These are phyloP conservation scores for Muscidifurax raptorellus DNA, from an alignment of 1,140 invertebrate genomes.

Conservation along the genomic window DNA sequence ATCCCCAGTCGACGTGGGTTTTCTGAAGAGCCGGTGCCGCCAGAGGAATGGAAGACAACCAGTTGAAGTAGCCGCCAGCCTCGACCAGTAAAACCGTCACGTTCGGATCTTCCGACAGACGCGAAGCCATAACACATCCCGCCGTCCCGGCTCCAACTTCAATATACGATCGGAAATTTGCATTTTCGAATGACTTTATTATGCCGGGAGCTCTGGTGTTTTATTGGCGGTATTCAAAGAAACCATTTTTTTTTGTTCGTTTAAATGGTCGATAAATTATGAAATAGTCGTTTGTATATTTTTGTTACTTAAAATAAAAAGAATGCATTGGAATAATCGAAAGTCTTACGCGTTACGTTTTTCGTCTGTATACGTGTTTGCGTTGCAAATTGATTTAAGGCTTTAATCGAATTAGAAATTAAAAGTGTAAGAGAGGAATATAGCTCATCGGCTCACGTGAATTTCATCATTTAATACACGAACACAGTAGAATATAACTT, in stretches of 20 bases:
- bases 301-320: too few relatives aligned
- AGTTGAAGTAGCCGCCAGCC: conserved; percentile 82
- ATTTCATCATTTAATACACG: too few relatives aligned
- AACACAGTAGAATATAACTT: too few relatives aligned
- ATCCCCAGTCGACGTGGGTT: conserved; percentile 80
- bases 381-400: too few relatives aligned
- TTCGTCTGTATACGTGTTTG: too few relatives aligned
- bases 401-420: too few relatives aligned
- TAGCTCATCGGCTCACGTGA: too few relatives aligned
- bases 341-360: too few relatives aligned
- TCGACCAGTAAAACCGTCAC: conserved; percentile 82
- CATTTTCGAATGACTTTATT: conserved; percentile 14
- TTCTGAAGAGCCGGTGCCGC: conserved; percentile 81
- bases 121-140: conserved; percentile 85
- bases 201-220: neutral
- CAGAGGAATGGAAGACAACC: conserved; percentile 79
- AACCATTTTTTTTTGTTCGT: conserved; percentile 3
- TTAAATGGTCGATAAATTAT: neutral
- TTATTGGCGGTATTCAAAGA: neutral
- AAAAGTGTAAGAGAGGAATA: too few relatives aligned
- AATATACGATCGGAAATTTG: conserved; percentile 29
- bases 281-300: too few relatives aligned
- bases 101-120: conserved; percentile 79
- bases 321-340: too few relatives aligned
- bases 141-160: conserved; percentile 88